A percentile compares a stretch with the other conserved stretches of the same genome.
phyloP scores from a whole-genome alignment of 2,113 vertebrate species.

The Xenopus tropicalis region DNA sequence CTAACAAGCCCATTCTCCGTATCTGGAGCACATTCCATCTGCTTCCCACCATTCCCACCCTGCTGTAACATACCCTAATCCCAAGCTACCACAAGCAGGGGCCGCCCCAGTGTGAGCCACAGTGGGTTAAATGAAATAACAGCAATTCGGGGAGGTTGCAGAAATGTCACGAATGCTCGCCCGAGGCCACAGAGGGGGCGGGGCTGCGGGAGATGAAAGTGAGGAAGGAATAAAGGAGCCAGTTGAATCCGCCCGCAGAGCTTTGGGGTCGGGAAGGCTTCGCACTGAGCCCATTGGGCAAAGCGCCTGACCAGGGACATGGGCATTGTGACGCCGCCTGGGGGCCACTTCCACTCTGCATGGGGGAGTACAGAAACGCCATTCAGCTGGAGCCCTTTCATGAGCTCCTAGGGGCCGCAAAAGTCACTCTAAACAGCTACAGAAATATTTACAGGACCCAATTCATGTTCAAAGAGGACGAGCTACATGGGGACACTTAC shows the following conservation, averaged over 20 bases:
- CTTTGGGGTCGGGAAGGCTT: constrained; percentile 71
- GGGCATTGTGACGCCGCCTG: constrained; percentile 80
- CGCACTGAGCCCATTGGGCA: constrained; percentile 72
- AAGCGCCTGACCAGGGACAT: constrained; percentile 69
- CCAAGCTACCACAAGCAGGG: constrained; percentile 47
- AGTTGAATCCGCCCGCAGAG: constrained; percentile 93
- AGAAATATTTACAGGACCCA: constrained; percentile 68
- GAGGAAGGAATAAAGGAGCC: constrained; percentile 89
- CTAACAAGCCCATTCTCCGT: too few relatives aligned
- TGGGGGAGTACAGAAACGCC: constrained; percentile 81
- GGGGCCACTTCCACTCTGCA: constrained; percentile 75
- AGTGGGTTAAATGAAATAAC: constrained; percentile 53
- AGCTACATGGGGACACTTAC: not conserved
- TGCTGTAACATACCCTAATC: constrained; percentile 25
- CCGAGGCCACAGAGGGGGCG: constrained; percentile 77
- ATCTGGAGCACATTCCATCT: too few relatives aligned
- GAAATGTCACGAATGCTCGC: constrained; percentile 83
- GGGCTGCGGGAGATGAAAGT: constrained; percentile 90
- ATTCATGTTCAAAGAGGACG: constrained; percentile 60
- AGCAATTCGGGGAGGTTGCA: constrained; percentile 59
- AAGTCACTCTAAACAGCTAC: constrained; percentile 68
- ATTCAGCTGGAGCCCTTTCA: constrained; percentile 76
- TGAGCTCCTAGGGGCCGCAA: constrained; percentile 64
- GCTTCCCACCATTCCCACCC: too few relatives aligned
- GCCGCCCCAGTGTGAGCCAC: constrained; percentile 20